A percentile compares a stretch with the other conserved stretches of the same genome.
Evolutionary conservation across 2,113 vertebrate species (phyloP).

Genomic region (Myiozetetes cayanensis): DNA sequence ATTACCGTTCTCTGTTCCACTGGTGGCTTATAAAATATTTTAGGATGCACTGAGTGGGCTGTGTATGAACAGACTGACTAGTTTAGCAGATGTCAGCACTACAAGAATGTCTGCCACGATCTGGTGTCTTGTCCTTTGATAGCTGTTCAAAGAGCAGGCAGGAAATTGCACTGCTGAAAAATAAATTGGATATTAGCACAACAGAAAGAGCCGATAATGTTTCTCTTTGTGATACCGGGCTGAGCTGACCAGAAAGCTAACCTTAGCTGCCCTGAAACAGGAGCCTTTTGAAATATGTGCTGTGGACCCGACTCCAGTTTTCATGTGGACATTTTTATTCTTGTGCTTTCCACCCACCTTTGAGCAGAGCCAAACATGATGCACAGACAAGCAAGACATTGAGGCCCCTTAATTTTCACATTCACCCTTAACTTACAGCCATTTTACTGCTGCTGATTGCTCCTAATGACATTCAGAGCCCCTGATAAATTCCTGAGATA

Average conservation of each 20-base stretch:
- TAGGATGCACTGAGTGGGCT: slow-evolving; percentile 52
- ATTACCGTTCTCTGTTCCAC: neutral
- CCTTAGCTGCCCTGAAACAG: neutral
- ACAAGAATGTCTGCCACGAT: slow-evolving; percentile 48
- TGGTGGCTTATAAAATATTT: slow-evolving; percentile 54
- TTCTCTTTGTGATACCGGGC: neutral
- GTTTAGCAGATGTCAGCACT: slow-evolving; percentile 56
- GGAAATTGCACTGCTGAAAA: slow-evolving; percentile 61
- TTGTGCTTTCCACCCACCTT: neutral
- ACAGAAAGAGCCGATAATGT: neutral
- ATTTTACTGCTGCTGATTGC: neutral
- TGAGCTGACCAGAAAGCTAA: neutral
- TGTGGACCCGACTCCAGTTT: neutral
- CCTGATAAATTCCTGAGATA: neutral
- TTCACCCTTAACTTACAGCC: neutral
- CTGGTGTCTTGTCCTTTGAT: slow-evolving; percentile 55
- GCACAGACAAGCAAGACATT: neutral
- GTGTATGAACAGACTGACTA: slow-evolving; percentile 37
- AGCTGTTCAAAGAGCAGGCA: slow-evolving; percentile 59
- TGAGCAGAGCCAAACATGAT: neutral
- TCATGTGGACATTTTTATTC: neutral
- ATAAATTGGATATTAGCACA: slow-evolving; percentile 33
- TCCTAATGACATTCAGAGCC: neutral
- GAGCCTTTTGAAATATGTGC: neutral
- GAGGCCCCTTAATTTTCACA: neutral